Base-by-base conservation (phyloP, 2,888 invertebrate genomes). In the Amphipyra berbera region DNA sequence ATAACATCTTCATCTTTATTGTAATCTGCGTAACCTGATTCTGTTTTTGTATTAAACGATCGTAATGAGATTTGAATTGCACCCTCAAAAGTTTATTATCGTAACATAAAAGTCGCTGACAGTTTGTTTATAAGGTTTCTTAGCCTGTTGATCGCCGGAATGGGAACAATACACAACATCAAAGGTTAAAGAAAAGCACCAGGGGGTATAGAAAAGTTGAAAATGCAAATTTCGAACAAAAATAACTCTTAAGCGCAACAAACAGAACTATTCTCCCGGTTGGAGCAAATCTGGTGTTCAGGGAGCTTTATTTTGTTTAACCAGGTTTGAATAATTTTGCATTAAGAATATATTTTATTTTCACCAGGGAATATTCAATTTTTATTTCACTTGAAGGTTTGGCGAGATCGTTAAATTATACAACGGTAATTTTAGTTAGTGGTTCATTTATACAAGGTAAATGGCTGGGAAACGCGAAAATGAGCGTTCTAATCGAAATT, bases 231-330 rank as follows among this genome's bases (percentile, higher is more conserved):
- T 48, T 46, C 14, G 15, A 27, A 47, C 13, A 6, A 49, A 50
- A 62, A 50, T 56, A 61, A 44, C 13, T 58, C 14, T 56, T 38
- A 38, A 61, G 33, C 21, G n/a, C 7, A 40, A 48, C 40, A 21
- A 54, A 60, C 50, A 57, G 45, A 57, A 44, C 48, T 53, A 44
- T 30, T 35, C 44, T 42, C 56, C 41, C n/a, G 15, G 38, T 53
- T 13, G 12, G 21, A 54, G 59, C 60, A 60, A 76, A 76, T 59
- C 63, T 62, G 54, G 37, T 15, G 52, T 42, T 52, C 15, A 50
- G 58, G 55, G 61, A 63, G 67, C 55, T 61, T 72, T 72, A 64
- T 61, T 73, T 65, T 61, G 57, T 60, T 58, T 55, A 72, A 61
- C 50, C 60, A 72, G 27, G 49, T 56, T 61, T 64, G 61, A 62